phyloP scores from a whole-genome alignment of 2,113 vertebrate genomes.

The Rousettus leschenaultii region DNA sequence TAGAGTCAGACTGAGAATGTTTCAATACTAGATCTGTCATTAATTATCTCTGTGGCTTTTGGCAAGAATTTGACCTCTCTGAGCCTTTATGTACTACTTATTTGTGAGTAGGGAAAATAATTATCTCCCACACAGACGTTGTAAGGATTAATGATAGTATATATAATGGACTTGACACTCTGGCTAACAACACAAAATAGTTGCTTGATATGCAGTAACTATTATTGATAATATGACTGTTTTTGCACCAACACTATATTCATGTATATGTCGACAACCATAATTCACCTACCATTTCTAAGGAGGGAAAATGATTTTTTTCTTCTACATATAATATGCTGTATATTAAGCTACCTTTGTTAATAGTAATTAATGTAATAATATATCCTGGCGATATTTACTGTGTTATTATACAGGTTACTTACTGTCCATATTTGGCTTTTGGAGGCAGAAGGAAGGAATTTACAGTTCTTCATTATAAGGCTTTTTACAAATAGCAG shows the following conservation, averaged over 20 bases:
- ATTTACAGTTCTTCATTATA: neutral
- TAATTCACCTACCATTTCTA: neutral
- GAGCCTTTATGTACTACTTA: neutral
- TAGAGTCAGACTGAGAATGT: neutral
- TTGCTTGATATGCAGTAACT: neutral
- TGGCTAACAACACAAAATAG: neutral
- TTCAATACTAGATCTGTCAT: neutral
- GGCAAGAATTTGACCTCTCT: neutral
- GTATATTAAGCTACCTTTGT: conserved; percentile 17
- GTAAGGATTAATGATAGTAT: neutral
- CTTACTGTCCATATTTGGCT: conserved; percentile 7
- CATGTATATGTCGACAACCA: neutral
- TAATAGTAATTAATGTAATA: neutral
- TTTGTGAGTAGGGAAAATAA: neutral
- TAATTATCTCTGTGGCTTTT: neutral
- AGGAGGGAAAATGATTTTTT: neutral
- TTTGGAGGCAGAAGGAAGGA: neutral
- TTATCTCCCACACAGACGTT: neutral
- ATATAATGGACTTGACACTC: neutral
- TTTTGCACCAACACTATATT: neutral
- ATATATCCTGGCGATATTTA: conserved; percentile 3
- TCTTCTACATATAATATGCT: neutral
- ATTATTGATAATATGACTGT: neutral
- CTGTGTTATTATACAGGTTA: conserved; percentile 1
- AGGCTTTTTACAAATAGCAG: neutral